These are phyloP conservation scores for Takifugu bimaculatus DNA, from an alignment of 2,113 vertebrate genomes.

Conservation along the genomic window DNA sequence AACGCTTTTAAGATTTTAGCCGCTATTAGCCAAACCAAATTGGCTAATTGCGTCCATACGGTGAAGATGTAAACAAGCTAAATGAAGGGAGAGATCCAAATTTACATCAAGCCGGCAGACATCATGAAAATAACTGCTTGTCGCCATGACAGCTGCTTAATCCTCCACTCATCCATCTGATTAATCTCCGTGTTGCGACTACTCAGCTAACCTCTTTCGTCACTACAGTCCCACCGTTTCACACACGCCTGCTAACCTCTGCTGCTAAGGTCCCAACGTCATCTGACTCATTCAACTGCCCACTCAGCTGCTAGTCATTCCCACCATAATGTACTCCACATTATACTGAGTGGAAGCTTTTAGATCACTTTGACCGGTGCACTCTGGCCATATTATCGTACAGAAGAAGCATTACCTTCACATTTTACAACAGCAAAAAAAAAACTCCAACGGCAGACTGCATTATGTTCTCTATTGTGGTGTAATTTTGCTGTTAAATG, in stretches of 20 bases:
- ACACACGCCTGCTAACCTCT: slow-evolving; percentile 16
- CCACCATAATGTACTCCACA: neutral
- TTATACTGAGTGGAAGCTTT: neutral
- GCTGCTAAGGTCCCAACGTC: slow-evolving; percentile 13
- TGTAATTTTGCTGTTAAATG: neutral
- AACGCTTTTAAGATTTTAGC: too few species aligned
- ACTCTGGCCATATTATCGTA: too few species aligned
- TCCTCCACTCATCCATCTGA: slow-evolving; percentile 3
- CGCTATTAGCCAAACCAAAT: too few species aligned
- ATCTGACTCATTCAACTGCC: slow-evolving; percentile 23
- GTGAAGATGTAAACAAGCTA: too few species aligned
- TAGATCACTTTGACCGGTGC: neutral
- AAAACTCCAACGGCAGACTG: neutral
- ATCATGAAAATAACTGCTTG: neutral
- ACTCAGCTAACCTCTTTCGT: neutral
- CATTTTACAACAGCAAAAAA: neutral
- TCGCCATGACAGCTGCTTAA: slow-evolving; percentile 1
- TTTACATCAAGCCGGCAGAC: neutral
- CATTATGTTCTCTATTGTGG: neutral
- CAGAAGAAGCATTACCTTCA: too few species aligned
- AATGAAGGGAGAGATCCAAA: neutral
- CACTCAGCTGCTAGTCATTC: slow-evolving; percentile 28
- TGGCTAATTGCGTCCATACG: too few species aligned
- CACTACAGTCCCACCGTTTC: slow-evolving; percentile 1
- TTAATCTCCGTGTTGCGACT: slow-evolving; percentile 12